Conservation (phyloP, 2,797 vertebrate genomes). For the Threskiornis aethiopicus region DNA sequence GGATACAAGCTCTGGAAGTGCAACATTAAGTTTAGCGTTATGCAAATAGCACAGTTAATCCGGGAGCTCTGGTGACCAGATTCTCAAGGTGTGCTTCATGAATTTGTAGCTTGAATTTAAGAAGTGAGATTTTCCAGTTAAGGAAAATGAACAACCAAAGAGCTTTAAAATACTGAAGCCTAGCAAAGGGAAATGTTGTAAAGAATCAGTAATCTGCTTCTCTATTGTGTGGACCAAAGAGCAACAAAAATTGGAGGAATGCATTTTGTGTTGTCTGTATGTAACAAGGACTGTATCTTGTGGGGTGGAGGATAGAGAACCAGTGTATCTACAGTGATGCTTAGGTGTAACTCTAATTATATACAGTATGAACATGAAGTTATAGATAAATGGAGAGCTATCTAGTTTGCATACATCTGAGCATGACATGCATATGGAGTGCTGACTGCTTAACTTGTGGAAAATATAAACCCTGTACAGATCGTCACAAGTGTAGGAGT, state of each 20-base stretch:
- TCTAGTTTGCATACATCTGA: slow-evolving; percentile 27
- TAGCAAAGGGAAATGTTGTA: neutral
- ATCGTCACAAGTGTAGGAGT: slow-evolving; percentile 55
- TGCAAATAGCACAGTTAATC: slow-evolving; percentile 77
- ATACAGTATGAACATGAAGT: neutral
- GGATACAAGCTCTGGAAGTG: slow-evolving; percentile 56
- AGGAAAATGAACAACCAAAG: neutral
- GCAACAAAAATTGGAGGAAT: neutral
- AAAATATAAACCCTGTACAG: slow-evolving; percentile 31
- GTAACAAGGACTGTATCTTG: neutral
- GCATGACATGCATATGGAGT: slow-evolving; percentile 32
- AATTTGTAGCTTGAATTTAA: slow-evolving; percentile 39
- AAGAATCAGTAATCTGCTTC: slow-evolving; percentile 20
- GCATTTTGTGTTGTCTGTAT: neutral
- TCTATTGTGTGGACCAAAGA: neutral
- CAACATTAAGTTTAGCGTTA: slow-evolving; percentile 74
- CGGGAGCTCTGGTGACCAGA: neutral
- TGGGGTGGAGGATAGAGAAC: neutral
- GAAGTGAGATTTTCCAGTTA: slow-evolving; percentile 17
- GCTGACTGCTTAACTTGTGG: slow-evolving; percentile 47
- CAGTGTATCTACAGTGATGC: neutral
- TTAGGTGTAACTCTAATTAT: neutral
- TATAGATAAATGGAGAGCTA: slow-evolving; percentile 8
- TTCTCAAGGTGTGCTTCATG: slow-evolving; percentile 64
- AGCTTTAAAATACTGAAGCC: neutral